Conservation (phyloP, 1,140 invertebrate species). For the Drosophila repleta region DNA sequence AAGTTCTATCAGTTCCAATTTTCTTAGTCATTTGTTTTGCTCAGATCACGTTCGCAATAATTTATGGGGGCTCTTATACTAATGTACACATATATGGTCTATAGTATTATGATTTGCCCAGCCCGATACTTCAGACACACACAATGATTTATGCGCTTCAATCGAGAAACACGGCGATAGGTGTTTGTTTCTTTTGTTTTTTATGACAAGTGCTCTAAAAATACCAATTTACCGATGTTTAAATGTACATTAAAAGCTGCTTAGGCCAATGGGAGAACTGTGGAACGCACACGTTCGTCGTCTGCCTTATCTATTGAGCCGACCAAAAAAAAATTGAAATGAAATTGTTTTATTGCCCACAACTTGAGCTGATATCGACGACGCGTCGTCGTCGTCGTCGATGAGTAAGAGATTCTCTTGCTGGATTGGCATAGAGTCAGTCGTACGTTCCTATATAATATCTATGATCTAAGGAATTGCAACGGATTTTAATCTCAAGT, state of each 20-base stretch:
- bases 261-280: conserved; percentile 42
- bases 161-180: conserved; percentile 26
- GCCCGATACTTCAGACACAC: conserved; percentile 17
- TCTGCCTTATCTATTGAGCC: conserved; percentile 58
- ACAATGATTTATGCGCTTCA: conserved; percentile 47
- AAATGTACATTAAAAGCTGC: conserved; percentile 77
- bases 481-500: conserved; percentile 27
- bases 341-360: conserved; percentile 65
- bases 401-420: conserved; percentile 11
- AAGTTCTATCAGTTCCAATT: too few species aligned
- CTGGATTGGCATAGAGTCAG: conserved; percentile 3
- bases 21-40: not conserved
- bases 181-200: conserved; percentile 9
- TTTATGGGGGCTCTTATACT: not conserved
- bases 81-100: conserved; percentile 8
- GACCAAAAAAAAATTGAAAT: conserved; percentile 50
- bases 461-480: conserved; percentile 18
- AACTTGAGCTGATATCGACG: conserved; percentile 12
- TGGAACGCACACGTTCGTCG: conserved; percentile 1
- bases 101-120: conserved; percentile 17
- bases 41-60: conserved; percentile 7
- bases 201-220: conserved; percentile 78
- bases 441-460: not conserved
- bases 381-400: conserved; percentile 12
- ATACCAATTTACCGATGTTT: conserved; percentile 75